Evolutionary conservation across 1,140 invertebrate species (phyloP).

Genomic region (Streblospio benedicti): DNA sequence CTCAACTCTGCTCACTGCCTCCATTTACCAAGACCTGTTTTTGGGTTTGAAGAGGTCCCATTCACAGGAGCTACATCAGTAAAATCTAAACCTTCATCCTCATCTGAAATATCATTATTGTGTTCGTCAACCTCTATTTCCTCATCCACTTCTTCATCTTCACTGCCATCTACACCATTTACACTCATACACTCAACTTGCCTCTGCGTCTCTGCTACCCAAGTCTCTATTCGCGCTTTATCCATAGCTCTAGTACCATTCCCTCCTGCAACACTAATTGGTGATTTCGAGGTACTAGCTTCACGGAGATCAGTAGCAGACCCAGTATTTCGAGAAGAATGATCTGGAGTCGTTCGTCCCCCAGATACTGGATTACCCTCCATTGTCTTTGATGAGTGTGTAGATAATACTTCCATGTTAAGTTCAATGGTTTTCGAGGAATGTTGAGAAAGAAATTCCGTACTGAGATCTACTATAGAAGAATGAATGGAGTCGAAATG

Average conservation of each 20-base stretch:
- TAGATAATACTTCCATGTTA: slow-evolving; percentile 32
- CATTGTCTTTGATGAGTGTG: slow-evolving; percentile 29
- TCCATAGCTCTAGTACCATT: slow-evolving; percentile 10
- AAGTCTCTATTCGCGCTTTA: slow-evolving; percentile 18
- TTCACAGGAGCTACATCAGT: too few relatives aligned
- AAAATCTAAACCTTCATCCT: background rate
- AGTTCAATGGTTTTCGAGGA: slow-evolving; percentile 29
- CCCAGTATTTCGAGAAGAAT: slow-evolving; percentile 10
- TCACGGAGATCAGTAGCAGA: background rate
- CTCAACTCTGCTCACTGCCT: too few relatives aligned
- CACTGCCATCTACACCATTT: background rate
- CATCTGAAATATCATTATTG: background rate
- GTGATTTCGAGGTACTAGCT: background rate
- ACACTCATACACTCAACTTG: background rate
- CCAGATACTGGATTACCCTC: slow-evolving; percentile 24
- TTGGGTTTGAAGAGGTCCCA: too few relatives aligned
- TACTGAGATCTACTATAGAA: slow-evolving; percentile 26
- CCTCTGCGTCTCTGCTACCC: slow-evolving; percentile 16
- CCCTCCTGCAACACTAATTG: background rate
- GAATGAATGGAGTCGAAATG: slow-evolving; percentile 42
- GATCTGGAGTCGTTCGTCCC: slow-evolving; percentile 13
- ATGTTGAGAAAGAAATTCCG: slow-evolving; percentile 39
- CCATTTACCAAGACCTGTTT: too few relatives aligned
- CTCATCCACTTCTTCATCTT: slow-evolving; percentile 2
- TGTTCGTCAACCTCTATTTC: background rate